A percentile compares a stretch with the other conserved stretches of the same genome.
phyloP scores from a whole-genome alignment of 2,888 invertebrate species.

The Torymus aiolomorphi region DNA sequence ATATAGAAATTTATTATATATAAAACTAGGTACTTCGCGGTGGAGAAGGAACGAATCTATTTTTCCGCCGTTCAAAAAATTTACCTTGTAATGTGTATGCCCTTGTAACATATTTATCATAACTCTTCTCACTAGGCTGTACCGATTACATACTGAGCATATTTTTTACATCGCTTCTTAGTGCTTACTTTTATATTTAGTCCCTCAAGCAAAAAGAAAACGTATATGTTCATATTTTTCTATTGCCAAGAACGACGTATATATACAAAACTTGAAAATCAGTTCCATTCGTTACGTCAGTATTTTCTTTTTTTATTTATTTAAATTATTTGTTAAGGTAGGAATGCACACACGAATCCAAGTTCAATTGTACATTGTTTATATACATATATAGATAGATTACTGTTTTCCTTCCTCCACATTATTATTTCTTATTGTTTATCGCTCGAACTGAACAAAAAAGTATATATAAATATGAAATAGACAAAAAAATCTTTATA shows the following conservation, averaged over 20 bases:
- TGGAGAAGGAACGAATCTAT: slow-evolving; percentile 50
- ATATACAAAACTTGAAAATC: slow-evolving; percentile 40
- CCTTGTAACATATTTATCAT: slow-evolving; percentile 74
- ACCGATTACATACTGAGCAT: slow-evolving; percentile 73
- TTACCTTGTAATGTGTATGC: slow-evolving; percentile 65
- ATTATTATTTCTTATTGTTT: slow-evolving; percentile 23
- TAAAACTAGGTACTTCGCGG: slow-evolving; percentile 38
- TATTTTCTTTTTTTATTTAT: slow-evolving; percentile 54
- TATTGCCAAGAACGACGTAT: slow-evolving; percentile 19
- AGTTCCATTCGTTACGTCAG: slow-evolving; percentile 59
- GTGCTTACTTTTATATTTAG: slow-evolving; percentile 56
- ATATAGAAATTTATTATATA: slow-evolving; percentile 58
- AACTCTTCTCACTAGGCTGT: slow-evolving; percentile 71
- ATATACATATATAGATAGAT: background rate
- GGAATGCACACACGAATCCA: slow-evolving; percentile 11
- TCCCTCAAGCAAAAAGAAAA: slow-evolving; percentile 16
- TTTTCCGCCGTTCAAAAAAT: slow-evolving; percentile 34
- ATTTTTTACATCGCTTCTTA: slow-evolving; percentile 73
- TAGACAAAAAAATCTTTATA: slow-evolving; percentile 50
- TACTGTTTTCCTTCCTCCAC: slow-evolving; percentile 13
- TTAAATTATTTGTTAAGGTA: slow-evolving; percentile 49
- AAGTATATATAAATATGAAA: slow-evolving; percentile 21
- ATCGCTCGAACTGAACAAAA: slow-evolving; percentile 19
- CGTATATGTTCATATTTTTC: slow-evolving; percentile 47
- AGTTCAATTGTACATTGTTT: slow-evolving; percentile 35